Base-by-base conservation (phyloP, 2,797 vertebrate species). In the Pelobates cultripes region DNA sequence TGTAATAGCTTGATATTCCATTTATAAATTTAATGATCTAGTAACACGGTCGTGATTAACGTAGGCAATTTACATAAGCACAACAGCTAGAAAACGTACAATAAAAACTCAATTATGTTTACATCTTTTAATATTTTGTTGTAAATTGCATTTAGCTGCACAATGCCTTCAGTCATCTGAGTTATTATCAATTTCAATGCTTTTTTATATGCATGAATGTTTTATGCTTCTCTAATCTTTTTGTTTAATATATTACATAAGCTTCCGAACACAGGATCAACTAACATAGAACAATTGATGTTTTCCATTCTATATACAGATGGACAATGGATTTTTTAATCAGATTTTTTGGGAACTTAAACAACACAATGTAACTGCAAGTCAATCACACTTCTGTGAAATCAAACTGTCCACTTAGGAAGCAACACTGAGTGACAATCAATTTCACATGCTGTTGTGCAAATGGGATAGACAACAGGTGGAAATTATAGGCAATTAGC, bases 81-180 rank as follows among this genome's bases (percentile, higher is more conserved):
- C 73, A 63, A 14, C 70, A 15, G 71, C 69, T 86, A 64, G 41
- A 85, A 77, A 86, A 68, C 6, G 15, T 75, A 84, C 44, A 79
- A 72, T 81, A 43, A 86, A 77, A 87, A 86, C 43, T 64, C 81
- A 86, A 86, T 86, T 79, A 78, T 75, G 13, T 80, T 86, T 87
- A 87, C 86, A 79, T 83, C 70, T 83, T 79, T 84, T 86, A 84
- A 82, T 86, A 85, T 68, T 84, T 70, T 57, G 81, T 75, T 69
- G 86, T 89, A 88, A 87, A 91, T 90, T 91, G 87, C 72, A 84
- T 79, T 87, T 84, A 78, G 86, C 87, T 86, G 86, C 78, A 81
- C n/a, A 17, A 72, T 75, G 85, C 81, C 88, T 86, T 88, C 81
- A 80, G 84, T 89, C 85, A 86, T 88, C 28, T 81, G 87, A 87